Base-by-base conservation (phyloP, 2,113 vertebrate species). In the Chaetorhynchus papuensis region DNA sequence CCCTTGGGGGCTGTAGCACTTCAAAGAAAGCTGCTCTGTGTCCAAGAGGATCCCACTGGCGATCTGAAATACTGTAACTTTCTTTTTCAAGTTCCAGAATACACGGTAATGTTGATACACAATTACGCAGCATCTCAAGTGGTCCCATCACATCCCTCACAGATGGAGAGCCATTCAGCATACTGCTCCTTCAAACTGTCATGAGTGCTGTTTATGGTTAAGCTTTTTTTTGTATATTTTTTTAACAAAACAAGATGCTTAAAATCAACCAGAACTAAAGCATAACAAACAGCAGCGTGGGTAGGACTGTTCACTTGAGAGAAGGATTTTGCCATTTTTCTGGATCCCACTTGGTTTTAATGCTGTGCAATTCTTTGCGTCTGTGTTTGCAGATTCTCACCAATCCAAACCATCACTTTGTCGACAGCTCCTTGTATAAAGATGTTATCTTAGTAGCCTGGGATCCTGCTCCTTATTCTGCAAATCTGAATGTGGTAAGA, bases 401-500 rank as follows among this genome's bases (percentile, higher is more conserved):
- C 66, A 99, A 99, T 92, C 98, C 99, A 49, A 98, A 87, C 37
- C 98, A 99, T 94, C 98, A 97, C 52, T 99, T 99, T 97, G 98
- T 98, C 9, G 98, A 98, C 37, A 99, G 98, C 90, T 98, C 98
- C 9, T 98, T 99, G 88, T 99, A 99, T 95, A 99, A 99, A 98
- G 98, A 99, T 77, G 98, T 99, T 81, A 98, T 98, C 68, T 97
- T 99, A 97, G 98, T 99, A 90, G 99, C 99, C 49, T 99, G 99
- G 99, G 99, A 99, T 94, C 99, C 99, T 60, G 99, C 99, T 33
- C 99, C 99, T 17, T 99, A 99, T 93, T 97, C 98, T 27, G 98
- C 99, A 89, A 98, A 99, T 96, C 97, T 99, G 77, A 97, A 98
- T 28, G 98, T 99, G 98, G 99, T 99, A 97, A 97, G 98, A 89